Evolutionary conservation across 2,797 vertebrate species (phyloP), one percentile per base, ranked within the genome.

Genomic region (Bovichtus variegatus): DNA sequence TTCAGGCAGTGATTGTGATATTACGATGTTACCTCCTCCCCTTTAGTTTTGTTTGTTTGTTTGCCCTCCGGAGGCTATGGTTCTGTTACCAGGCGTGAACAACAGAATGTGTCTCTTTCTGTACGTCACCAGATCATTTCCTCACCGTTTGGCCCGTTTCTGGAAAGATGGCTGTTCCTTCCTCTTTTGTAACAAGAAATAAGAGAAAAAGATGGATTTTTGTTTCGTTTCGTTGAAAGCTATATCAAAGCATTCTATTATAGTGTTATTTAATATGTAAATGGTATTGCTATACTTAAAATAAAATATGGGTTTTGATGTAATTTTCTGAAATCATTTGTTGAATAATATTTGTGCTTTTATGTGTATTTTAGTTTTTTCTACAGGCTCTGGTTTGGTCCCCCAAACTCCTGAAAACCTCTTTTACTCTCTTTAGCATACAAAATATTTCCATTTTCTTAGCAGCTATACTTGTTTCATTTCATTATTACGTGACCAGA

Each of bases 261-360:
- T 96, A 97, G 96, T 98, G 97, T 98, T 98, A 98, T 97, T 98
- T 98, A 97, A 98, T 97, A 98, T 97, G 97, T 98, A 97, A 97
- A 98, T 97, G 96, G 97, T 98, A 98, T 98, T 98, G 97, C 96
- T 96, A 97, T 97, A 97, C 97, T 96, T 97, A 96, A 97, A 98
- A 97, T 98, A 99, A 98, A 98, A 96, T 96, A 97, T 98, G 96
- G 95, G 96, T 98, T 98, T 98, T 98, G 96, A 97, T 97, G 97
- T 97, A 97, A 94, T 94, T 95, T 95, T 93, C 78, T 93, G 74
- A 88, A 81, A 85, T 76, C n/a, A 23, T 71, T 64, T 73, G 70
- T 84, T 77, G 83, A 51, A 40, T 86, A 18, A 58, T 77, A 31
- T 73, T 59, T 74, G 15, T 46, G 25, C 21, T 65, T 69, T 71